A percentile compares a stretch with the other conserved stretches of the same genome.
Conservation (phyloP, 2,113 vertebrate genomes). For the Macquaria australasica region DNA sequence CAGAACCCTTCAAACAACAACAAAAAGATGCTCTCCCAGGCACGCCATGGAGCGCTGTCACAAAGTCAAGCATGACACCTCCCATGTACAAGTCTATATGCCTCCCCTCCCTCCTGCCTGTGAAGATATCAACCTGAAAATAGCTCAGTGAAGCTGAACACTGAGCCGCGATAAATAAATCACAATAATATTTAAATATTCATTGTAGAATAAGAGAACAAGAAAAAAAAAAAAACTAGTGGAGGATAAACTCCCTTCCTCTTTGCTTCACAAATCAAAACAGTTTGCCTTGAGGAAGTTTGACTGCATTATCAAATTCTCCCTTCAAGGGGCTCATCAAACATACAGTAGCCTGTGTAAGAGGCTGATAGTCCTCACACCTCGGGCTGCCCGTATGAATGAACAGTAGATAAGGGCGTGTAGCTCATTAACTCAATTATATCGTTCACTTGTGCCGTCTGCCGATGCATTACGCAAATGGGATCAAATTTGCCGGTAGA, state of each 20-base stretch:
- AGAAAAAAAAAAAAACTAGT: neutral
- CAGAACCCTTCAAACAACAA: constrained; percentile 67
- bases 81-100: constrained; percentile 33
- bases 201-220: constrained; percentile 53
- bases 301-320: constrained; percentile 58
- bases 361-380: constrained; percentile 68
- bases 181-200: constrained; percentile 73
- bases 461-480: constrained; percentile 53
- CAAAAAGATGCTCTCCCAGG: constrained; percentile 57
- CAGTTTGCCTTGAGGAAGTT: constrained; percentile 66
- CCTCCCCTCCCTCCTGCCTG: constrained; percentile 31
- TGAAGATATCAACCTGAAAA: constrained; percentile 72
- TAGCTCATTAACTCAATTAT: constrained; percentile 76
- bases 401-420: constrained; percentile 73
- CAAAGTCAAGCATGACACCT: constrained; percentile 60
- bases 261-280: constrained; percentile 64
- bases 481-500: constrained; percentile 49
- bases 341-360: constrained; percentile 73
- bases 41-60: constrained; percentile 35
- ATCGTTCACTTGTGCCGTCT: constrained; percentile 55
- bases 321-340: constrained; percentile 72
- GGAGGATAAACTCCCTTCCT: constrained; percentile 52
- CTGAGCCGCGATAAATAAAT: constrained; percentile 70
- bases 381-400: constrained; percentile 63
- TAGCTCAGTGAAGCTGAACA: constrained; percentile 56